A percentile compares a stretch with the other conserved stretches of the same genome.
phyloP scores from a whole-genome alignment of 2,888 invertebrate species.

The Busseola fusca region DNA sequence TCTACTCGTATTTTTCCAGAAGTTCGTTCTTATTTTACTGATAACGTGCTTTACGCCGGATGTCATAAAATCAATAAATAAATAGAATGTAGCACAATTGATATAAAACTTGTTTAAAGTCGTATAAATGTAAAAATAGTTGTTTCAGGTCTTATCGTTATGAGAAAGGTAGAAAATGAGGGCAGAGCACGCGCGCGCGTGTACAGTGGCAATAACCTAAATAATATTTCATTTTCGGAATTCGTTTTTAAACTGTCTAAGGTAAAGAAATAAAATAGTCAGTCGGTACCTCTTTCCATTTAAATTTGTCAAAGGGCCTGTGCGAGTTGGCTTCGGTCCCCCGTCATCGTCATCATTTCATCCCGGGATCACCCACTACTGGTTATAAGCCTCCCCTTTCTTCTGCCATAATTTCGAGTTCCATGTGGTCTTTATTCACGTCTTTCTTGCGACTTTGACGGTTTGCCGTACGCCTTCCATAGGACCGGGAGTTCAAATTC shows the following conservation, averaged over 20 bases:
- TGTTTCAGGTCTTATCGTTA: slow-evolving; percentile 18
- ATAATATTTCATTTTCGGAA: not conserved
- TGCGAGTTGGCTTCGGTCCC: not conserved
- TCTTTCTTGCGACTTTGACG: no score
- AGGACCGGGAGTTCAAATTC: not conserved
- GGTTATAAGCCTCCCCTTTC: no score
- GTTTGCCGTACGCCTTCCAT: not conserved
- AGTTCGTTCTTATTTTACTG: no score
- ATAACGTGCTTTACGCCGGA: slow-evolving; percentile 1
- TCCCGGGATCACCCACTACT: no score
- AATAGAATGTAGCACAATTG: not conserved
- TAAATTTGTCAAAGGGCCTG: not conserved
- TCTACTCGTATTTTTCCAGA: no score
- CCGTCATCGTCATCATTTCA: no score
- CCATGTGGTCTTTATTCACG: no score
- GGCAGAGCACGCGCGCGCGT: no score
- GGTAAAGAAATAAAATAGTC: not conserved
- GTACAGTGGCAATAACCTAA: not conserved
- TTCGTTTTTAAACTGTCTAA: not conserved
- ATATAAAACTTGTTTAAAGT: slow-evolving; percentile 28
- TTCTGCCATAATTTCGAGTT: no score
- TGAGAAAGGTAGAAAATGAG: not conserved
- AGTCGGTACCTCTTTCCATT: not conserved
- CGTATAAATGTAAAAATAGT: slow-evolving; percentile 20
- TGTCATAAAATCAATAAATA: not conserved